Evolutionary conservation across 2,113 vertebrate genomes (phyloP).

Genomic region (Sigmodon hispidus): DNA sequence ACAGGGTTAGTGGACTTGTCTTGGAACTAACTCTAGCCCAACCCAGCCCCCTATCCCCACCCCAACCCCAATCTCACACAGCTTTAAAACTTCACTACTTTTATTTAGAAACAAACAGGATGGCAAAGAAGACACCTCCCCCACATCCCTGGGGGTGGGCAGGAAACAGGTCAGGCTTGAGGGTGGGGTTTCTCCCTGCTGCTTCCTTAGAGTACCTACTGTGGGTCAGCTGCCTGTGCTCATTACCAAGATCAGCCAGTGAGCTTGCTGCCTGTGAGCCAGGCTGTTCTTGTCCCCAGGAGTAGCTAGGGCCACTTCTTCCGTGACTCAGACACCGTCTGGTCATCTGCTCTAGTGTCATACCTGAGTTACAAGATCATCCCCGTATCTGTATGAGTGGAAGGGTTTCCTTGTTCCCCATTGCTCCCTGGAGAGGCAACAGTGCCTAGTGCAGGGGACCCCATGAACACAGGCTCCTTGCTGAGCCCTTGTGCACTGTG

Average conservation of each 20-base stretch:
- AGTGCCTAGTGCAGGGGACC: neutral
- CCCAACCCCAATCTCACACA: conserved; percentile 12
- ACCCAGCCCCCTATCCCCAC: neutral
- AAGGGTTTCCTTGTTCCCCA: neutral
- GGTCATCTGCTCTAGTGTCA: neutral
- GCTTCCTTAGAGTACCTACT: neutral
- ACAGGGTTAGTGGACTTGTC: neutral
- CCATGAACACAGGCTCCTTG: rapidly evolving
- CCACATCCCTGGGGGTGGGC: neutral
- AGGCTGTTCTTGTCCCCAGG: neutral
- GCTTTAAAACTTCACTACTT: conserved; percentile 64
- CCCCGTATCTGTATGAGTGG: no score
- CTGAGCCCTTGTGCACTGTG: neutral
- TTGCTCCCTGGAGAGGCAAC: neutral
- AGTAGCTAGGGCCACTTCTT: neutral
- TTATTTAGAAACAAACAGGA: conserved; percentile 48
- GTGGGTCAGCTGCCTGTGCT: no score
- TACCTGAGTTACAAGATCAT: neutral
- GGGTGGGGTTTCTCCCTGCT: neutral
- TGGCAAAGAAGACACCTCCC: neutral
- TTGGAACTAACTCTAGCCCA: neutral
- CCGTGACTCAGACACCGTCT: neutral
- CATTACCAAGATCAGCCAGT: neutral
- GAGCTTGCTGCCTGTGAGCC: neutral
- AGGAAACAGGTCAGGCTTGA: neutral